Percentiles rank a stretch among this genome's conserved stretches.
Conservation (phyloP, 2,113 vertebrate species). For the Otus sunia region DNA sequence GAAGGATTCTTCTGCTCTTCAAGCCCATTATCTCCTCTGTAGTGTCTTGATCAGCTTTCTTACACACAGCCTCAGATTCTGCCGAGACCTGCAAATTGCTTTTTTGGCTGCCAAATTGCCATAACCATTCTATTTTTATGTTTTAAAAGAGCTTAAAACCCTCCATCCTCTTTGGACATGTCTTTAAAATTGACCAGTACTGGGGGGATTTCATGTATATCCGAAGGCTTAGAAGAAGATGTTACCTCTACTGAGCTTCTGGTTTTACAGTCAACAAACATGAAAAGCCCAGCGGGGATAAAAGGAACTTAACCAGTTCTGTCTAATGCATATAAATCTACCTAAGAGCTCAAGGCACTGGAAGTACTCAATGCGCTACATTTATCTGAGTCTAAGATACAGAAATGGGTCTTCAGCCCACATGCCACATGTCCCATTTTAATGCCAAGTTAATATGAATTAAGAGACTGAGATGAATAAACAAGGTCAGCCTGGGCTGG, state of each 20-base stretch:
- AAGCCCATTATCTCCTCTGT: conserved; percentile 73
- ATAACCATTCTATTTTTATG: conserved; percentile 78
- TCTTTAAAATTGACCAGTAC: conserved; percentile 80
- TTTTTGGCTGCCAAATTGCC: conserved; percentile 81
- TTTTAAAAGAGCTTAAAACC: conserved; percentile 82
- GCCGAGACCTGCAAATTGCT: conserved; percentile 69
- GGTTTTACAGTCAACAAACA: conserved; percentile 81
- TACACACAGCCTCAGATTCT: conserved; percentile 65
- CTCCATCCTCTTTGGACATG: conserved; percentile 76
- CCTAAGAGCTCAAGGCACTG: conserved; percentile 80
- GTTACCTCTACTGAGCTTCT: conserved; percentile 70
- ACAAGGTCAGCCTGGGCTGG: conserved; percentile 76
- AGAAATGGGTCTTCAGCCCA: conserved; percentile 73
- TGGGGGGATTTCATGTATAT: conserved; percentile 82
- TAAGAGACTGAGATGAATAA: conserved; percentile 75
- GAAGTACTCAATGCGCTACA: conserved; percentile 57
- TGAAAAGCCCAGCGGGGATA: conserved; percentile 78
- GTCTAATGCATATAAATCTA: conserved; percentile 84
- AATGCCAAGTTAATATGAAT: conserved; percentile 77
- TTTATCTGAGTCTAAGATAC: conserved; percentile 72
- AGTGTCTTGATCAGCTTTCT: conserved; percentile 80
- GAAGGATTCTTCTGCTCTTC: conserved; percentile 74
- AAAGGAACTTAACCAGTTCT: conserved; percentile 80
- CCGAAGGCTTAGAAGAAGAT: conserved; percentile 77
- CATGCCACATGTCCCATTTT: conserved; percentile 70